These are phyloP conservation scores for Myotis pilosus DNA, from an alignment of 2,797 vertebrate genomes.

Conservation along the genomic window DNA sequence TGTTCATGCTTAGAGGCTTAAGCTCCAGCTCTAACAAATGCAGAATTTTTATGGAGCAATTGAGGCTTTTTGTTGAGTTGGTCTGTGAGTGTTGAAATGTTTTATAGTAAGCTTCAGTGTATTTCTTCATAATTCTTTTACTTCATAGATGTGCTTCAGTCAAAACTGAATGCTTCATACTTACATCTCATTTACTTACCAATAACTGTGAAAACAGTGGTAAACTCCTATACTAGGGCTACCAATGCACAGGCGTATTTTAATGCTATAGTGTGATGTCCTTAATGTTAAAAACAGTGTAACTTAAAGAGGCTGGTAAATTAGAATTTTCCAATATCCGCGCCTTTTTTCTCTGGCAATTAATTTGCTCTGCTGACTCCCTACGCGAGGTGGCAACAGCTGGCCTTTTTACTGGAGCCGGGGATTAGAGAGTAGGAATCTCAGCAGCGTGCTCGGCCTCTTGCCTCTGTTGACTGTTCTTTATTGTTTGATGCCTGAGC, in stretches of 20 bases:
- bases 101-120: background rate
- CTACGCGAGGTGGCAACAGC: slow-evolving; percentile 81
- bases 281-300: slow-evolving; percentile 26
- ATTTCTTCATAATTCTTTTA: slow-evolving; percentile 14
- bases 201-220: slow-evolving; percentile 18
- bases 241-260: background rate
- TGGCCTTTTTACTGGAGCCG: slow-evolving; percentile 53
- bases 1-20: slow-evolving; percentile 3
- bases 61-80: slow-evolving; percentile 10
- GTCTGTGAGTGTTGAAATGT: background rate
- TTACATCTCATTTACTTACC: slow-evolving; percentile 15
- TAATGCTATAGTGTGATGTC: background rate
- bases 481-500: slow-evolving; percentile 69
- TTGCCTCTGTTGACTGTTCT: slow-evolving; percentile 72
- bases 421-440: slow-evolving; percentile 50
- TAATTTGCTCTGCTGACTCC: slow-evolving; percentile 82
- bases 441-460: slow-evolving; percentile 66
- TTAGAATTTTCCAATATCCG: slow-evolving; percentile 65
- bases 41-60: background rate
- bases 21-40: background rate
- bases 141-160: background rate
- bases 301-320: slow-evolving; percentile 30
- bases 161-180: background rate
- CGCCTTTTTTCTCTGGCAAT: background rate
- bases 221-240: slow-evolving; percentile 35